Conservation (phyloP, 2,888 invertebrate genomes). For the Dioctria rufipes region DNA sequence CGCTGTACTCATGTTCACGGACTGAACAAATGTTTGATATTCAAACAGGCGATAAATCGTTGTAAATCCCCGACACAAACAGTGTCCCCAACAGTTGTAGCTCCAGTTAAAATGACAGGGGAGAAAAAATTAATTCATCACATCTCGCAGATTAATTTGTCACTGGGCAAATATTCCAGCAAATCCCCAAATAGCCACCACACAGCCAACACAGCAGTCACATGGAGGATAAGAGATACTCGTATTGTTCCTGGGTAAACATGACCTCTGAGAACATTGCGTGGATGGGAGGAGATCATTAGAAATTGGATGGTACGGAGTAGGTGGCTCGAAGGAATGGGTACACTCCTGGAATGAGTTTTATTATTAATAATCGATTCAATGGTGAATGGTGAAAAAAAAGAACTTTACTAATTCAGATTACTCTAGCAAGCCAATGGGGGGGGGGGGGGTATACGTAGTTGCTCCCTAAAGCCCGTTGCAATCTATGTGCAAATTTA, state of each 20-base stretch:
- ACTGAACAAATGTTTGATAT: conserved; percentile 56
- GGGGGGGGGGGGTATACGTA: too few species aligned
- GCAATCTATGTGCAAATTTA: too few species aligned
- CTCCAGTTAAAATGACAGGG: conserved; percentile 37
- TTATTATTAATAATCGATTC: too few species aligned
- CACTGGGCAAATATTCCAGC: conserved; percentile 46
- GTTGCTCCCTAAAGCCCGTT: too few species aligned
- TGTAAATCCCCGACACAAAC: conserved; percentile 56
- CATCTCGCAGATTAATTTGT: conserved; percentile 51
- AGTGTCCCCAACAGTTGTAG: conserved; percentile 50
- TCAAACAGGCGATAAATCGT: conserved; percentile 57
- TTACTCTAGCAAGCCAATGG: too few species aligned
- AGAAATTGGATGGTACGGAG: neutral
- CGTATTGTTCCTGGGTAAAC: conserved; percentile 1
- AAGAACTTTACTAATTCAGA: too few species aligned
- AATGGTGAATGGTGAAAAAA: too few species aligned
- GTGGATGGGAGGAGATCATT: conserved; percentile 27
- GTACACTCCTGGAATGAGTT: too few species aligned
- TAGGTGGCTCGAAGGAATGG: too few species aligned
- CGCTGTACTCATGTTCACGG: neutral
- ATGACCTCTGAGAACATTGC: conserved; percentile 22
- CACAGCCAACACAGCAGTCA: conserved; percentile 6
- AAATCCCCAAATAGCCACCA: conserved; percentile 44
- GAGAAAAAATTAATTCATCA: conserved; percentile 51
- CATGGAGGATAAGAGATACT: neutral